phyloP scores from a whole-genome alignment of 2,888 invertebrate genomes.

The Phalera bucephala region DNA sequence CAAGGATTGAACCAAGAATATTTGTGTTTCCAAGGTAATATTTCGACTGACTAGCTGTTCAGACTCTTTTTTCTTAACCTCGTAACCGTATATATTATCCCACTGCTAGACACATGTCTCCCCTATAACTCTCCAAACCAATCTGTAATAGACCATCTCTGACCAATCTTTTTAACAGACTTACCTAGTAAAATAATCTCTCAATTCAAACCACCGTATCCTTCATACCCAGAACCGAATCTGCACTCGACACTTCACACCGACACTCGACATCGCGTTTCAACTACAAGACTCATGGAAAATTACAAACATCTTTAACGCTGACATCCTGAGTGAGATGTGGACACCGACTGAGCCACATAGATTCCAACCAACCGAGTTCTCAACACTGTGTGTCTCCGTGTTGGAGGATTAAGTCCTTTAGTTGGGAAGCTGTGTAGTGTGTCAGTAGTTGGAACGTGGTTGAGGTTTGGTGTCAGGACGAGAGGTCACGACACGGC shows the following conservation, averaged over 20 bases:
- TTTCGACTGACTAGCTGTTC: no score
- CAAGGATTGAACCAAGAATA: no score
- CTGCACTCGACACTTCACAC: not conserved
- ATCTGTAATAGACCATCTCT: no score
- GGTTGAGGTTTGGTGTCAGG: no score
- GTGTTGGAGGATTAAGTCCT: conserved; percentile 10
- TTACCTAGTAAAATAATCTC: not conserved
- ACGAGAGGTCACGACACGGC: conserved; percentile 35
- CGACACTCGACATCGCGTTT: not conserved
- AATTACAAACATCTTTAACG: not conserved
- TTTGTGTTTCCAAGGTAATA: no score
- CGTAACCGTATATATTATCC: no score
- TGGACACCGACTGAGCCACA: not conserved
- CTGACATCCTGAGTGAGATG: not conserved
- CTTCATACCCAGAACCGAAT: not conserved
- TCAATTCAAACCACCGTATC: not conserved
- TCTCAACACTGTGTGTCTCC: not conserved
- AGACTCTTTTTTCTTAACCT: no score
- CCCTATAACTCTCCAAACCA: no score
- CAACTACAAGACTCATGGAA: not conserved
- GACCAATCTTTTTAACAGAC: no score
- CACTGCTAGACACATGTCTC: no score
- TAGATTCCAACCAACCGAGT: not conserved
- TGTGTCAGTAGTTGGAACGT: no score
- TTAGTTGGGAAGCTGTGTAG: conserved; percentile 19